Percentiles rank a stretch among this genome's conserved stretches.
phyloP scores from a whole-genome alignment of 2,888 invertebrate genomes.

The Molanna angustata region DNA sequence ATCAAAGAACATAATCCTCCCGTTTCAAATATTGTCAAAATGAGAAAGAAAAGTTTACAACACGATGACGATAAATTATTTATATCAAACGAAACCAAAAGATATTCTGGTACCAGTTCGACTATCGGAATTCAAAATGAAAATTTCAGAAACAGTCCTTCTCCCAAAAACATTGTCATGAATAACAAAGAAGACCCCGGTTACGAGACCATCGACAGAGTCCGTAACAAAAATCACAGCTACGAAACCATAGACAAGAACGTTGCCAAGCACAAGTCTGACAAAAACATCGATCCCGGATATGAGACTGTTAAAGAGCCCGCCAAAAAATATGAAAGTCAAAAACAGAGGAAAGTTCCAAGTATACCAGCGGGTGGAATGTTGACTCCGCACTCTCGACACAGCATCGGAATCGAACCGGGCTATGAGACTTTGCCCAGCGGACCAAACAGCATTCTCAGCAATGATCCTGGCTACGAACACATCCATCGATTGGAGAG shows the following conservation, averaged over 20 bases:
- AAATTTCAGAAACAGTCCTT: conserved; percentile 19
- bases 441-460: conserved; percentile 59
- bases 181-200: conserved; percentile 51
- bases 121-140: conserved; percentile 15
- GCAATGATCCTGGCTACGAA: conserved; percentile 73
- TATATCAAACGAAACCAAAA: conserved; percentile 35
- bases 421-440: conserved; percentile 45
- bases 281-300: conserved; percentile 55
- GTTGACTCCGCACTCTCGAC: conserved; percentile 22
- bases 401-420: conserved; percentile 35
- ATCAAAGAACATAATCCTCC: conserved; percentile 10
- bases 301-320: conserved; percentile 60
- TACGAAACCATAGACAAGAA: conserved; percentile 60
- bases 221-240: conserved; percentile 53
- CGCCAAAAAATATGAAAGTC: conserved; percentile 37
- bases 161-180: conserved; percentile 24
- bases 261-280: conserved; percentile 44
- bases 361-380: conserved; percentile 21
- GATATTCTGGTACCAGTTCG: conserved; percentile 25
- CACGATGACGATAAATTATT: conserved; percentile 37
- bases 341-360: conserved; percentile 24
- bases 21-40: conserved; percentile 11
- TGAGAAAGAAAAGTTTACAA: conserved; percentile 34
- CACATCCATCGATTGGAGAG: conserved; percentile 54
- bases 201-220: conserved; percentile 52